phyloP scores from a whole-genome alignment of 2,113 vertebrate genomes.

The Lepidothrix coronata region DNA sequence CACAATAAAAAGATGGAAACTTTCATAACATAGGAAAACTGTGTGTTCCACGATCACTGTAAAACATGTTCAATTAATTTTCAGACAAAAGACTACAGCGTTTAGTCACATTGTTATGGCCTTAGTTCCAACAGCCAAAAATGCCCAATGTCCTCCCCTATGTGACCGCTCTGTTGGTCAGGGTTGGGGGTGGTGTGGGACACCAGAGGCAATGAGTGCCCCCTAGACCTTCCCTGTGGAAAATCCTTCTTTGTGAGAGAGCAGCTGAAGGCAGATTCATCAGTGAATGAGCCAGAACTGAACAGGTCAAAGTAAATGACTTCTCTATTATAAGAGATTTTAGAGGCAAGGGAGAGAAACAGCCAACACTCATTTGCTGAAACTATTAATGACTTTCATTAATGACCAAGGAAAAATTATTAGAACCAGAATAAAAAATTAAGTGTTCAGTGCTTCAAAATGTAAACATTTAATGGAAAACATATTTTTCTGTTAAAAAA shows the following conservation, averaged over 20 bases:
- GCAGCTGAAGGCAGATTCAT: background rate
- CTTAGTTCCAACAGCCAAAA: background rate
- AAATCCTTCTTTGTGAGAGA: background rate
- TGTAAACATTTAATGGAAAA: background rate
- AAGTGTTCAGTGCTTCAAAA: background rate
- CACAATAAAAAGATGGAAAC: background rate
- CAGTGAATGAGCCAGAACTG: background rate
- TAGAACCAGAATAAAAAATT: background rate
- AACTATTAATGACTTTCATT: background rate
- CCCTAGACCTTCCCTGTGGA: background rate
- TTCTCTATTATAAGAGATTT: background rate
- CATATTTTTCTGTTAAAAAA: background rate
- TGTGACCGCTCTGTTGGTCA: accelerated
- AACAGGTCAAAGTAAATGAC: background rate
- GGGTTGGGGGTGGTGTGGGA: background rate
- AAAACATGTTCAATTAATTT: background rate
- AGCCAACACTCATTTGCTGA: background rate
- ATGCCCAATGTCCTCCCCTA: no score
- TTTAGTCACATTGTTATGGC: background rate
- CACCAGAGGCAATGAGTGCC: accelerated
- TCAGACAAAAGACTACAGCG: background rate
- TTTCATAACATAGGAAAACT: background rate
- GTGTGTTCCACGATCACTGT: background rate
- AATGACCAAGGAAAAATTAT: background rate
- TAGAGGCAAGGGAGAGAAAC: background rate